phyloP scores from a whole-genome alignment of 2,797 vertebrate species.

The Danio albolineatus region DNA sequence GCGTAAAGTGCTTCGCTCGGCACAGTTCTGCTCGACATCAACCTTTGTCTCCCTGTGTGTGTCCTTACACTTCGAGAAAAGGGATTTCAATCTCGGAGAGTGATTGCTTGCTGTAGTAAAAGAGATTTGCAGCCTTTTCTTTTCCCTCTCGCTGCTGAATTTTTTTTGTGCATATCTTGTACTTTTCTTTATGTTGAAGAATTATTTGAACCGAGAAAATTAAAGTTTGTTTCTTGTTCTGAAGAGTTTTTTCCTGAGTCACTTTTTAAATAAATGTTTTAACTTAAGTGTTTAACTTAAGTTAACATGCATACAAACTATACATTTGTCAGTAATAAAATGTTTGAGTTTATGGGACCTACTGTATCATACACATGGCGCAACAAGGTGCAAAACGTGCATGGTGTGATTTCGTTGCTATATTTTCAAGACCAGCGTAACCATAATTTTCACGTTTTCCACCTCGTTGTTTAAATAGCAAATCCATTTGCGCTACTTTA shows the following conservation, averaged over 20 bases:
- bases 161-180: neutral
- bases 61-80: neutral
- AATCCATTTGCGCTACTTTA: no score
- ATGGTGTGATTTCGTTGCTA: no score
- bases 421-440: no score
- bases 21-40: slow-evolving; percentile 24
- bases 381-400: no score
- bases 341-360: no score
- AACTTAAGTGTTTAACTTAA: no score
- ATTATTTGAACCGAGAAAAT: neutral
- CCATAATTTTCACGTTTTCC: no score
- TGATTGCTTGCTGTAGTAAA: neutral
- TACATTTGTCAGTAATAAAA: no score
- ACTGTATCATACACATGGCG: no score
- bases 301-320: no score
- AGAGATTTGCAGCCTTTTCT: neutral
- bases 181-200: neutral
- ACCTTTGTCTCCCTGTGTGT: slow-evolving; percentile 18
- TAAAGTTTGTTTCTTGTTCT: neutral
- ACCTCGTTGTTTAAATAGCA: no score
- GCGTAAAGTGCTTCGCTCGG: slow-evolving; percentile 47
- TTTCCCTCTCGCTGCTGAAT: neutral
- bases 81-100: slow-evolving; percentile 30
- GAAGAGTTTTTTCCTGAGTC: neutral
- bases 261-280: no score